A percentile compares a stretch with the other conserved stretches of the same genome.
These are phyloP conservation scores for Pavo muticus DNA, from an alignment of 2,113 vertebrate genomes.

Conservation along the genomic window DNA sequence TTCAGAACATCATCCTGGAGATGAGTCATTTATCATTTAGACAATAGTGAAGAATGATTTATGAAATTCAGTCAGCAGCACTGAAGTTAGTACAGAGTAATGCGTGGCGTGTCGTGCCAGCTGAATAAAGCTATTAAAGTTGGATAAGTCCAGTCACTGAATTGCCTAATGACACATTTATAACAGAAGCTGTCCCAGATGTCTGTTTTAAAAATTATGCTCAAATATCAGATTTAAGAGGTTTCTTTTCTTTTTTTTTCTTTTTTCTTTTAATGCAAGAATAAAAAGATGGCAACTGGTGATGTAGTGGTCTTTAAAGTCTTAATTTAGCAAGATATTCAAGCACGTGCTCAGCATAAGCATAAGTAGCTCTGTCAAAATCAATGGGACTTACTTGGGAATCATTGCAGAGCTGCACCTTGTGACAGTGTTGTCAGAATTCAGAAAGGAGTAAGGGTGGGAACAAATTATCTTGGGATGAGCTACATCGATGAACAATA, in stretches of 20 bases:
- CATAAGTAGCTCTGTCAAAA: neutral
- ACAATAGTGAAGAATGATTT: neutral
- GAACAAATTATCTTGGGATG: neutral
- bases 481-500: neutral
- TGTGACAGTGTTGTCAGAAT: neutral
- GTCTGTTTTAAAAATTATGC: neutral
- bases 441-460: neutral
- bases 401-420: neutral
- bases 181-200: neutral
- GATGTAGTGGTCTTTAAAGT: neutral
- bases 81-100: neutral
- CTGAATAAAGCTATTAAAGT: neutral
- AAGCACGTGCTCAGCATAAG: neutral
- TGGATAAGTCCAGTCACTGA: neutral
- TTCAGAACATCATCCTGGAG: neutral
- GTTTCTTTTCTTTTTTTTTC: neutral
- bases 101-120: accelerated
- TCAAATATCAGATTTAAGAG: neutral
- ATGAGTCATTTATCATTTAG: neutral
- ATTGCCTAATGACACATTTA: neutral
- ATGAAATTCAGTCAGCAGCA: neutral
- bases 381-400: neutral
- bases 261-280: neutral
- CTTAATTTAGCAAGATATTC: neutral
- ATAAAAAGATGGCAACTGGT: neutral